Conservation (phyloP, 2,888 invertebrate genomes). For the Machimus atricapillus region DNA sequence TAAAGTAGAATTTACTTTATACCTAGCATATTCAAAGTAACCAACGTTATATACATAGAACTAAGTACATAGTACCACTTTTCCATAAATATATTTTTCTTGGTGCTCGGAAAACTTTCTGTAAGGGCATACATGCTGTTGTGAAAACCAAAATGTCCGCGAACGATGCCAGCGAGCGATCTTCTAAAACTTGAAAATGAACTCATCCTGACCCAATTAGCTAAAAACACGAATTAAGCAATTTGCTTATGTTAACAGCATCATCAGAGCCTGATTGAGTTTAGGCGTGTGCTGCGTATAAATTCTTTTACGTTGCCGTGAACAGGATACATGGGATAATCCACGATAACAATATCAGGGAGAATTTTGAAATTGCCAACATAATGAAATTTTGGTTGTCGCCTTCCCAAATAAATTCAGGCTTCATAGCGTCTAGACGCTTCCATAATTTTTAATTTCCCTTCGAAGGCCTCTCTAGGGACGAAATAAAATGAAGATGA, state of each 20-base stretch:
- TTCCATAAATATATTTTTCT: background rate
- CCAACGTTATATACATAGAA: background rate
- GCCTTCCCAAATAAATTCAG: slow-evolving; percentile 5
- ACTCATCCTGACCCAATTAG: background rate
- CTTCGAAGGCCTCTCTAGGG: background rate
- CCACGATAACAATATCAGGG: background rate
- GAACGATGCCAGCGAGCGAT: background rate
- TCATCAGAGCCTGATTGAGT: background rate
- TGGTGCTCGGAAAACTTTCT: background rate
- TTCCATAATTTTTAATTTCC: slow-evolving; percentile 21
- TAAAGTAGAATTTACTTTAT: too few relatives aligned
- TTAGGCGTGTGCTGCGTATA: background rate
- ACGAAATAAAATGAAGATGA: background rate
- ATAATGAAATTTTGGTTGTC: slow-evolving; percentile 18
- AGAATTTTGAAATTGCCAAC: slow-evolving; percentile 12
- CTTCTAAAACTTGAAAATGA: background rate
- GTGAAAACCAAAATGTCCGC: background rate
- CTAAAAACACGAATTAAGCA: background rate
- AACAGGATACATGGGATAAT: background rate
- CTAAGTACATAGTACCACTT: background rate
- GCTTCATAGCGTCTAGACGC: slow-evolving; percentile 7
- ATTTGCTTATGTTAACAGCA: background rate
- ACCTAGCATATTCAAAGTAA: background rate
- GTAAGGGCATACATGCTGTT: background rate
- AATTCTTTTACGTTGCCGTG: background rate